Conservation (phyloP, 2,113 vertebrate species). For the Polypterus senegalus region DNA sequence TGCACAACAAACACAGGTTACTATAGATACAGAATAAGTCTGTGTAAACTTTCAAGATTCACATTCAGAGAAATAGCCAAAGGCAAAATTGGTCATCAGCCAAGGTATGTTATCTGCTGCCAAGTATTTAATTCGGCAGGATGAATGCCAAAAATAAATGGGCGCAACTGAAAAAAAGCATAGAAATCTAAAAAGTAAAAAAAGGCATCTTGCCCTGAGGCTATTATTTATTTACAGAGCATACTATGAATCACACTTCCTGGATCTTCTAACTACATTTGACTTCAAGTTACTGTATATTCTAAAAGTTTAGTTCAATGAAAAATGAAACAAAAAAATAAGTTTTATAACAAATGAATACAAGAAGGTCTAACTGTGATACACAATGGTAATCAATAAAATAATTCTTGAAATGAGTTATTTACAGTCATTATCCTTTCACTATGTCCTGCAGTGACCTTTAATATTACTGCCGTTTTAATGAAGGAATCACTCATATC, state of each 20-base stretch:
- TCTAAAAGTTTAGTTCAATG: too few relatives aligned
- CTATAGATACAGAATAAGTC: constrained; percentile 48
- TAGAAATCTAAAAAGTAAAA: constrained; percentile 26
- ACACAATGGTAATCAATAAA: too few relatives aligned
- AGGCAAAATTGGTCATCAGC: constrained; percentile 59
- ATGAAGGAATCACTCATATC: too few relatives aligned
- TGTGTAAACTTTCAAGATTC: constrained; percentile 56
- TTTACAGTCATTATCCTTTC: too few relatives aligned
- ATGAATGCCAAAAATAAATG: constrained; percentile 61
- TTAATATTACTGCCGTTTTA: too few relatives aligned
- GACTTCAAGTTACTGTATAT: too few relatives aligned
- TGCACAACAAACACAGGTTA: constrained; percentile 51
- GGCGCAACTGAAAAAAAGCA: constrained; percentile 59
- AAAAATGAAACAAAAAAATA: too few relatives aligned
- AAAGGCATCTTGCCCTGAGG: constrained; percentile 37
- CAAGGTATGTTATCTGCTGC: constrained; percentile 44
- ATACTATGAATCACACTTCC: constrained; percentile 21
- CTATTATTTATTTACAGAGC: constrained; percentile 43
- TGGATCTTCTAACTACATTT: background rate
- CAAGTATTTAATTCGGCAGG: constrained; percentile 52
- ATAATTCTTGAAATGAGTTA: too few relatives aligned
- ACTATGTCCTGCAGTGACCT: too few relatives aligned
- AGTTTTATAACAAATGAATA: too few relatives aligned
- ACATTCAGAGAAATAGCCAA: constrained; percentile 56
- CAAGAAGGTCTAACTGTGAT: too few relatives aligned